A percentile compares a stretch with the other conserved stretches of the same genome.
Conservation (phyloP, 2,797 vertebrate genomes). For the Mormyrops boulengeri region DNA sequence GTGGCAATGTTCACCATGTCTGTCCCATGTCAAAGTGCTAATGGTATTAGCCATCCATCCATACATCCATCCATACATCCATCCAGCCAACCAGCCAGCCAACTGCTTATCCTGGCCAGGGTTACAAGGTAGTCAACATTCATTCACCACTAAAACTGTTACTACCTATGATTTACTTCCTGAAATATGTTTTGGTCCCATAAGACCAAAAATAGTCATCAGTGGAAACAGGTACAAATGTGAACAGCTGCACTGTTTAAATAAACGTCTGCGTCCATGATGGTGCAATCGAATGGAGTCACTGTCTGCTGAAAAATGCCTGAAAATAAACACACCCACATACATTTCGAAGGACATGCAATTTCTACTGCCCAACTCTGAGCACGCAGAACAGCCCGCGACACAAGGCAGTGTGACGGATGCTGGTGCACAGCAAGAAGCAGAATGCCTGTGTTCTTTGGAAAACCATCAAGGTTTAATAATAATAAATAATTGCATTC, state of each 20-base stretch:
- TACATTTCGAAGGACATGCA: neutral
- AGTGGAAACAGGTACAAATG: neutral
- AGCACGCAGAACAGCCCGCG: neutral
- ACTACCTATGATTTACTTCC: neutral
- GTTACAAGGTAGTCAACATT: neutral
- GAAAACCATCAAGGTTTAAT: neutral
- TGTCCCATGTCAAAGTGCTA: neutral
- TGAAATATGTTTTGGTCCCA: neutral
- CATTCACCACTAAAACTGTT: neutral
- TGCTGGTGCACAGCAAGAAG: too few relatives aligned
- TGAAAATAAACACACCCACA: slow-evolving; percentile 5
- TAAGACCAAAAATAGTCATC: neutral
- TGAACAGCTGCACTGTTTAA: neutral
- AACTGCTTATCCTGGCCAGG: neutral
- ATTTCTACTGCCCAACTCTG: neutral
- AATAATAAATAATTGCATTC: neutral
- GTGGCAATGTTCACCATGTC: neutral
- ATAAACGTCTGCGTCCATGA: neutral
- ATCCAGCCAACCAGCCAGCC: neutral
- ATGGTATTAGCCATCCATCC: neutral
- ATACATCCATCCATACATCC: neutral
- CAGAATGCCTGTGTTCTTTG: neutral
- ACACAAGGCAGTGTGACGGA: neutral
- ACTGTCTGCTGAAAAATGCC: neutral
- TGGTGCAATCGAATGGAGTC: neutral